Evolutionary conservation across 23 tunicate species (phyloP), one percentile per base, ranked within the genome.

Genomic region (Aplidium turbinatum): DNA sequence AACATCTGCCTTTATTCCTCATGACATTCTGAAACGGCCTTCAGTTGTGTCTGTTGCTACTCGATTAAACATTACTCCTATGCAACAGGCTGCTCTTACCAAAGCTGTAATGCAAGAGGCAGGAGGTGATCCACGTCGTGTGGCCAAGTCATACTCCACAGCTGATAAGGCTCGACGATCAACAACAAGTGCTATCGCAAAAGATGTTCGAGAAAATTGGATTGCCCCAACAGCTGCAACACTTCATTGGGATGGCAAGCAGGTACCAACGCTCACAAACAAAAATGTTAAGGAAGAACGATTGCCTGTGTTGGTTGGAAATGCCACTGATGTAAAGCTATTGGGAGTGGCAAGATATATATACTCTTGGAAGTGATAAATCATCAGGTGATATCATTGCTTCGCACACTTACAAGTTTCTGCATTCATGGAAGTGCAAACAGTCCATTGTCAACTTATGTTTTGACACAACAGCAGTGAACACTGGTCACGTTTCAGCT

Each of bases 31-130:
- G 13, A 42, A 42, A 13, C 48, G 48, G 13, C 48, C 48, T 42
- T 42, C 48, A 42, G 48, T 42, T 42, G 48, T 42, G 48, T 42
- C 48, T 42, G 48, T 13, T 9, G 48, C 48, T 13, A 42, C 48
- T 42, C 48, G 48, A 42, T 13, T 42, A 42, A 9, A 42, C 48
- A 42, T 42, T 13, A 42, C 48, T 42, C 48, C 48, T 42, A 9
- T 42, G 13, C 48, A 42, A 13, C 48, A 42, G 13, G 48, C 48
- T 42, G 48, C 48, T 9, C 48, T 42, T 13, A 42, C 48, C 48
- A 42, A 53, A 53, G 60, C 60, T 53, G 60, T 53, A 11, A 53
- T 53, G n/a, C 26, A 53, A 53, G 4, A 53, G 48, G 48, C 48
- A 42, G 9, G 48, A 42, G 48, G 48, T 42, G 48, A 42, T 42